Conservation (phyloP, 2,888 invertebrate species). For the Eupeodes latifasciatus region DNA sequence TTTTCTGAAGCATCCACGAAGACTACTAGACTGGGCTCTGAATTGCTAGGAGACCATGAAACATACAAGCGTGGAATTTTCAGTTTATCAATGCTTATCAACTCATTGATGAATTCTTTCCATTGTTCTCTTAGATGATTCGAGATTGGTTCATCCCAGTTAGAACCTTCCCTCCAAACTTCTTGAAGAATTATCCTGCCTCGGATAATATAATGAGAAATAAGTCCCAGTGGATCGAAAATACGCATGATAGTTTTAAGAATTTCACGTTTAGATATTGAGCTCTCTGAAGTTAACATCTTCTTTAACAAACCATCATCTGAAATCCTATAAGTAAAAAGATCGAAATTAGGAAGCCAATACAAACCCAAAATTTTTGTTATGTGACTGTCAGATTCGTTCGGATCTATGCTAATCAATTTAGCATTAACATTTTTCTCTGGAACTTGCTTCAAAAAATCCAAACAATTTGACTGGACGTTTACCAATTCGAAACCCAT, state of each 20-base stretch:
- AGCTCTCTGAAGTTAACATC: background rate
- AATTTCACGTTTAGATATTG: constrained; percentile 3
- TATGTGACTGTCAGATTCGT: background rate
- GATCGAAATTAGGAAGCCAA: constrained; percentile 7
- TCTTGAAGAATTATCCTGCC: constrained; percentile 26
- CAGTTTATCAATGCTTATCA: background rate
- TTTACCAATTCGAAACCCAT: constrained; percentile 26
- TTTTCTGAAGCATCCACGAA: constrained; percentile 22
- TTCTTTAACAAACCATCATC: background rate
- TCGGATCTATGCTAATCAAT: background rate
- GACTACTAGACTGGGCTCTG: background rate
- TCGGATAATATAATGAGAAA: constrained; percentile 32
- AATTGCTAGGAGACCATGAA: constrained; percentile 24
- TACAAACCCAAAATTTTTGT: constrained; percentile 16
- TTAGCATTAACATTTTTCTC: background rate
- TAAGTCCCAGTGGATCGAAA: constrained; percentile 27
- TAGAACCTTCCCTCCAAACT: constrained; percentile 38
- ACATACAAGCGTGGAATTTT: constrained; percentile 15
- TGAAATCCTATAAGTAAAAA: constrained; percentile 7
- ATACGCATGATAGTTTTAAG: constrained; percentile 19
- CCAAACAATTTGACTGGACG: constrained; percentile 1
- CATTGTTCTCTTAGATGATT: background rate
- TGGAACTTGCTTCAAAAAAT: background rate
- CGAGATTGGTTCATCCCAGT: constrained; percentile 23
- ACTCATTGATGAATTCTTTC: constrained; percentile 11